These are phyloP conservation scores for Harpegnathos saltator DNA, from an alignment of 1,140 invertebrate species.

Conservation along the genomic window DNA sequence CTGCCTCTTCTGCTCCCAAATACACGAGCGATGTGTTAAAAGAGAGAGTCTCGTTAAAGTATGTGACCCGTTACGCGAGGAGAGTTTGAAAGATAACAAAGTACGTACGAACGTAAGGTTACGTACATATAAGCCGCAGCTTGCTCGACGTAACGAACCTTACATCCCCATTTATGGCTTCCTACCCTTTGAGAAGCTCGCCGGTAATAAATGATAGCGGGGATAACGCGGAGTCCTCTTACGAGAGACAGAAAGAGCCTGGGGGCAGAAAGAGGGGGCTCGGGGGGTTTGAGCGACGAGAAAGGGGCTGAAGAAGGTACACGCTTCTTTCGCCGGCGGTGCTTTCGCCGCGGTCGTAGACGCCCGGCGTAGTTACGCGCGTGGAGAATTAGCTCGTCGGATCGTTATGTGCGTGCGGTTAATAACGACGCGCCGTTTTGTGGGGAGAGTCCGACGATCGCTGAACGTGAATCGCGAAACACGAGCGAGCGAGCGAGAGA, in stretches of 20 bases:
- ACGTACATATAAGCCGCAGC: slow-evolving; percentile 41
- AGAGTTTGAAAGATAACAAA: slow-evolving; percentile 70
- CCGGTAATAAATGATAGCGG: slow-evolving; percentile 64
- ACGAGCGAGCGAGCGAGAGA: too few species aligned
- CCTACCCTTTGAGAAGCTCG: slow-evolving; percentile 55
- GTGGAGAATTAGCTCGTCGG: slow-evolving; percentile 36
- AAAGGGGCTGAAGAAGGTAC: neutral
- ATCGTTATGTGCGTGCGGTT: slow-evolving; percentile 8
- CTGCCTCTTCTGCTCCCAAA: slow-evolving; percentile 4
- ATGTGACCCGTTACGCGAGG: slow-evolving; percentile 57
- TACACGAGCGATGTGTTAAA: slow-evolving; percentile 54
- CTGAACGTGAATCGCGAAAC: slow-evolving; percentile 7
- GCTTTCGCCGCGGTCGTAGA: neutral
- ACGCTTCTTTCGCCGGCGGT: slow-evolving; percentile 1
- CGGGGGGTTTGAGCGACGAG: too few species aligned
- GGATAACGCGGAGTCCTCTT: slow-evolving; percentile 17
- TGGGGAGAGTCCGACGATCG: slow-evolving; percentile 11
- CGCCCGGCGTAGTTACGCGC: slow-evolving; percentile 29
- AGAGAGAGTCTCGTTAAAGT: slow-evolving; percentile 58
- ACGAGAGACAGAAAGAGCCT: neutral
- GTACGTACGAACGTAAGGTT: slow-evolving; percentile 33
- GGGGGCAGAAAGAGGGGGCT: neutral
- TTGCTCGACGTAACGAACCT: slow-evolving; percentile 63
- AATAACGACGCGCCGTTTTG: slow-evolving; percentile 8
- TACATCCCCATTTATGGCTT: slow-evolving; percentile 58